phyloP scores from a whole-genome alignment of 2,113 vertebrate species.

The Thamnophis sirtalis region DNA sequence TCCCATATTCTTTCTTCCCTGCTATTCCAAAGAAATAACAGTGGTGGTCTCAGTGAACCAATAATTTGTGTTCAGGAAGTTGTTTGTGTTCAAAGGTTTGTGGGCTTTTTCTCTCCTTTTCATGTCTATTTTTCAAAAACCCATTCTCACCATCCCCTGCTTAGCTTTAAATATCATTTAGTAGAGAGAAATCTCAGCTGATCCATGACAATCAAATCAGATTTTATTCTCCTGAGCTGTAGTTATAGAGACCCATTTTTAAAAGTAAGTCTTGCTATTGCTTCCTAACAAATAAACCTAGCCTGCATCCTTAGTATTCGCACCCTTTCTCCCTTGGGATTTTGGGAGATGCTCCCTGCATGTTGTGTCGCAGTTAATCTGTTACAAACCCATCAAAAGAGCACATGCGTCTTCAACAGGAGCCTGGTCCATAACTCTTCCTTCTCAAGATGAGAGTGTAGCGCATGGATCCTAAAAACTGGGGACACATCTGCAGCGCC shows the following conservation, averaged over 20 bases:
- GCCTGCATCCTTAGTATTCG: neutral
- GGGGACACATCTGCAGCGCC: neutral
- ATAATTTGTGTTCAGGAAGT: neutral
- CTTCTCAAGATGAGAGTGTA: neutral
- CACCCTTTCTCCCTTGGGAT: neutral
- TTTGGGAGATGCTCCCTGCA: neutral
- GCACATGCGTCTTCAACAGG: neutral
- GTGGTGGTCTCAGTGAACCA: neutral
- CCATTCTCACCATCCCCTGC: neutral
- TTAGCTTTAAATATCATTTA: neutral
- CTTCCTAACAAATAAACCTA: neutral
- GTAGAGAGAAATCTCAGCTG: neutral
- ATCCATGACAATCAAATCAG: neutral
- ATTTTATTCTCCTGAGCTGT: neutral
- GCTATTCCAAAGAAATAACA: neutral
- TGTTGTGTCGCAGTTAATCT: neutral
- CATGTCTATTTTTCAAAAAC: neutral
- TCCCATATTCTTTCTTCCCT: neutral
- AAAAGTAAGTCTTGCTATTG: neutral
- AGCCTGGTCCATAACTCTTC: neutral
- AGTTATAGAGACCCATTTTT: neutral
- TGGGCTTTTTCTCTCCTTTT: neutral
- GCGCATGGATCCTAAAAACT: neutral
- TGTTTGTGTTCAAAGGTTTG: neutral
- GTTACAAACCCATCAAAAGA: neutral